Percentiles rank a stretch among this genome's conserved stretches.
These are phyloP conservation scores for Thalassophryne amazonica DNA, from an alignment of 2,797 vertebrate genomes.

Conservation along the genomic window DNA sequence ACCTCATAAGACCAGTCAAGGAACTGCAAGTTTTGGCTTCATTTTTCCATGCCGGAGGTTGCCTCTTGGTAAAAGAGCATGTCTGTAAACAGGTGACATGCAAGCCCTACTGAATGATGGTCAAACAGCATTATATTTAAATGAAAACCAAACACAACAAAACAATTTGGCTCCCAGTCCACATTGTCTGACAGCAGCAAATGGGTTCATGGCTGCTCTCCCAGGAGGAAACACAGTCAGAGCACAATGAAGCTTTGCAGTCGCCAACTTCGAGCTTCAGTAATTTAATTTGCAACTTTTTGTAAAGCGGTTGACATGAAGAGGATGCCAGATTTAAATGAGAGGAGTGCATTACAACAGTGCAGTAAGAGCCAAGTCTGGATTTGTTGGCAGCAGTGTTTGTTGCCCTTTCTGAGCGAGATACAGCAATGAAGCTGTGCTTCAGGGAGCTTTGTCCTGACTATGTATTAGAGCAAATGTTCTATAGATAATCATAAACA, in stretches of 20 bases:
- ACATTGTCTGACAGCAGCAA: constrained; percentile 34
- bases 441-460: constrained; percentile 44
- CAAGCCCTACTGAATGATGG: constrained; percentile 29
- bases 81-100: constrained; percentile 16
- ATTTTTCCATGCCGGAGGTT: not conserved
- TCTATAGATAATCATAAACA: constrained; percentile 35
- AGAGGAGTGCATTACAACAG: constrained; percentile 46
- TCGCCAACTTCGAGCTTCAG: constrained; percentile 52
- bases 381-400: constrained; percentile 40
- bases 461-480: constrained; percentile 37
- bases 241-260: constrained; percentile 39
- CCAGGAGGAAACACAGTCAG: constrained; percentile 48
- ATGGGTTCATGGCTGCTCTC: constrained; percentile 32
- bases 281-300: constrained; percentile 62
- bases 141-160: constrained; percentile 22
- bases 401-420: constrained; percentile 47
- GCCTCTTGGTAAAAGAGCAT: constrained; percentile 3
- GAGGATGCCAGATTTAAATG: constrained; percentile 53
- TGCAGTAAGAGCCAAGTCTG: constrained; percentile 47
- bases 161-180: constrained; percentile 36
- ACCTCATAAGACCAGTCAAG: no score
- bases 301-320: constrained; percentile 58
- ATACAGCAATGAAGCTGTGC: constrained; percentile 21
- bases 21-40: no score
- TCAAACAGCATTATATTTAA: constrained; percentile 34